Percentiles rank a stretch among this genome's conserved stretches.
phyloP scores from a whole-genome alignment of 2,888 invertebrate genomes.

The Noctuana brunneofusca region DNA sequence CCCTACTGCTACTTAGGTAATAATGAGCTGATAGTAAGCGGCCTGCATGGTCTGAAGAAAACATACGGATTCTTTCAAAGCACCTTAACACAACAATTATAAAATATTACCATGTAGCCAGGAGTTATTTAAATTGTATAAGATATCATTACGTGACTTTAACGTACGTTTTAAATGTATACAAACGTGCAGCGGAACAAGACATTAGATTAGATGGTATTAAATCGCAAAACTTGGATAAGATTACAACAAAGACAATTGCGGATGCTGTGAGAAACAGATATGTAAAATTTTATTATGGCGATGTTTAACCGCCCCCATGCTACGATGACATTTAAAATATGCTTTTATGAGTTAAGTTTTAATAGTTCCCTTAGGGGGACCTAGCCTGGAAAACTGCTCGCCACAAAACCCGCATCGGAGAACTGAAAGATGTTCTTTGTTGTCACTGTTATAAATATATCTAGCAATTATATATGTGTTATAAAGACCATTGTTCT shows the following conservation, averaged over 20 bases:
- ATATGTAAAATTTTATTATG: conserved; percentile 28
- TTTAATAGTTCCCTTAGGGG: conserved; percentile 31
- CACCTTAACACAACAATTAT: too few relatives aligned
- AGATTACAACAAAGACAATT: conserved; percentile 24
- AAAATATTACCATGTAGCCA: neutral
- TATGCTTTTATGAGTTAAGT: conserved; percentile 30
- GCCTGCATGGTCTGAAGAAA: too few relatives aligned
- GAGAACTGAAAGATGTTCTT: conserved; percentile 27
- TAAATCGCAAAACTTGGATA: conserved; percentile 32
- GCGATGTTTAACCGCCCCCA: conserved; percentile 27
- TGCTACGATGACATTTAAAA: conserved; percentile 28
- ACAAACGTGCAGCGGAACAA: conserved; percentile 28
- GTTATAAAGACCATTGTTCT: conserved; percentile 1
- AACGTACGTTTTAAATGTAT: conserved; percentile 9
- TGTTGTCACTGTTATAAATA: conserved; percentile 12
- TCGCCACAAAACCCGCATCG: conserved; percentile 59
- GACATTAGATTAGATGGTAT: conserved; percentile 32
- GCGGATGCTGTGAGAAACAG: conserved; percentile 31
- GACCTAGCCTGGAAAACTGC: conserved; percentile 31
- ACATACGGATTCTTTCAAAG: neutral
- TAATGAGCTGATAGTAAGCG: too few relatives aligned
- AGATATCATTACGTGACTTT: conserved; percentile 30
- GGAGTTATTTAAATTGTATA: neutral
- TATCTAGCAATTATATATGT: neutral
- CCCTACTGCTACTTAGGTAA: too few relatives aligned